Base-by-base conservation (phyloP, 1,140 invertebrate genomes). In the Drosophila ercepeae region DNA sequence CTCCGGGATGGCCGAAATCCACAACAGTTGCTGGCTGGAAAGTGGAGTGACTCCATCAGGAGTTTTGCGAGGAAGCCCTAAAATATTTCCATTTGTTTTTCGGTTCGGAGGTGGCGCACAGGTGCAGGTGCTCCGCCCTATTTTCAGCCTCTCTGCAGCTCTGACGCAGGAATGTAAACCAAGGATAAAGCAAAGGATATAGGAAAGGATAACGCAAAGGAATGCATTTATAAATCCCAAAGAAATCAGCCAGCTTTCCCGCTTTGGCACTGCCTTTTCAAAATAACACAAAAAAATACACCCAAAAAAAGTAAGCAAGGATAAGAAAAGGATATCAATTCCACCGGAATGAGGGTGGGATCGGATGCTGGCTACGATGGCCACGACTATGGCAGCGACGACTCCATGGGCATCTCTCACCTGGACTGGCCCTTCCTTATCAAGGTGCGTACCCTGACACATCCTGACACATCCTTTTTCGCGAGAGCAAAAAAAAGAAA, bases 381-480 rank as follows among this genome's bases (percentile, higher is more conserved):
- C 8, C 78, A 84, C 49, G 81, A 83, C 39, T 84, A 86, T 19
- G 69, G 68, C 34, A 41, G 16, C 42, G 79, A 86, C 34, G 84
- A 89, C 44, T 49, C 72, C 34, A 79, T 74, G 53, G 82, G 88
- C 36, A 59, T 79, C 16, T 57, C 75, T 6, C 89, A 89, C 13
- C 49, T 90, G 64, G 89, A 90, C 49, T 90, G 89, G 89, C 89
- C 89, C n/a, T 90, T 90, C 29, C 68, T 90, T 42, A 90, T 90
- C 54, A 90, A 90, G 84, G 89, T 90, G 48, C 54, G 75, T 89
- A 44, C 13, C 9, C 52, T n/a, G 21, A 50, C 52, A 36, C 25
- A 46, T 41, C 7, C 11, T 21, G 19, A 52, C 25, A 44, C 11
- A 11, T 32, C 6, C 14, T 11, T 23, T 42, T 14, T 39, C 13